phyloP scores from a whole-genome alignment of 2,888 invertebrate genomes.

The Parelbella ahira region DNA sequence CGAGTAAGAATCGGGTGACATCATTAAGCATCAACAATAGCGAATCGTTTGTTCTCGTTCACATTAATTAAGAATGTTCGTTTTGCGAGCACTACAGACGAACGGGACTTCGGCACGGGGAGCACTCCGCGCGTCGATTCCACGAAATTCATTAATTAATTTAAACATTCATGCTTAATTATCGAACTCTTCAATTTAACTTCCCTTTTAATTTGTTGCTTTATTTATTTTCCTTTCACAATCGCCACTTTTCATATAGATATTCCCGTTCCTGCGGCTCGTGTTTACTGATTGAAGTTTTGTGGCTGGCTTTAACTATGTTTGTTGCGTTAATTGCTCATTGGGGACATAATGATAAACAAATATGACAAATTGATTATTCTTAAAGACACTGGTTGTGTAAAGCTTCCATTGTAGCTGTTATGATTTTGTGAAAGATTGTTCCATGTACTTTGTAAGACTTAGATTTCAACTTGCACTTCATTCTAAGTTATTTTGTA shows the following conservation, averaged over 20 bases:
- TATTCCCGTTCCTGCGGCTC: constrained; percentile 36
- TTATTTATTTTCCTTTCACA: constrained; percentile 49
- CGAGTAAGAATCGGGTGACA: constrained; percentile 46
- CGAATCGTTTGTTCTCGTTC: constrained; percentile 59
- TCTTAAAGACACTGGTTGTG: too few species aligned
- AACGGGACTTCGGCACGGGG: constrained; percentile 39
- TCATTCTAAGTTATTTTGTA: too few species aligned
- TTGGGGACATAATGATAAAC: constrained; percentile 13
- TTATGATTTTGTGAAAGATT: too few species aligned
- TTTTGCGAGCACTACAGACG: constrained; percentile 51
- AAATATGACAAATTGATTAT: constrained; percentile 6
- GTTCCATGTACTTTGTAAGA: too few species aligned
- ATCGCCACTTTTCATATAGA: constrained; percentile 45
- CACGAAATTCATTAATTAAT: constrained; percentile 71
- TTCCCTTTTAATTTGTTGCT: constrained; percentile 66
- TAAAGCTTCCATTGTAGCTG: too few species aligned
- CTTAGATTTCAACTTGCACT: too few species aligned
- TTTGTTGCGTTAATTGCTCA: constrained; percentile 23
- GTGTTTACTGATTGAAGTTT: constrained; percentile 15
- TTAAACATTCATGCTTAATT: constrained; percentile 77
- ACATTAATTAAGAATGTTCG: constrained; percentile 67
- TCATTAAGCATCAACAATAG: constrained; percentile 52
- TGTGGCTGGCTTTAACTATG: constrained; percentile 14
- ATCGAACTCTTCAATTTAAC: constrained; percentile 74
- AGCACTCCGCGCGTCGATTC: constrained; percentile 43